These are phyloP conservation scores for Papilio xuthus DNA, from an alignment of 1,140 invertebrate species.

Conservation along the genomic window DNA sequence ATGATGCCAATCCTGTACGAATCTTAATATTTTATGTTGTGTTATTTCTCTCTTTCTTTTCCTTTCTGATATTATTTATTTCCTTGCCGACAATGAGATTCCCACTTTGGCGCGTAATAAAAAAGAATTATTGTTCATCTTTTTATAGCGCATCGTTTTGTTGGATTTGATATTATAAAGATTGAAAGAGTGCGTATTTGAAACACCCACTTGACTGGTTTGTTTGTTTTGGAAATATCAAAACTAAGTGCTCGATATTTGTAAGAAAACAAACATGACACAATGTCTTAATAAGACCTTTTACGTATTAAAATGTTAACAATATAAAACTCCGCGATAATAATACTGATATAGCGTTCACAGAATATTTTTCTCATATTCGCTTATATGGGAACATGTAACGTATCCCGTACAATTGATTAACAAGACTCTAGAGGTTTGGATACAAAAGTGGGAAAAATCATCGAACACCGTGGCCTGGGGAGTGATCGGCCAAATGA, in stretches of 20 bases:
- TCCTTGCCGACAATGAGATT: conserved; percentile 79
- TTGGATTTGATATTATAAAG: conserved; percentile 67
- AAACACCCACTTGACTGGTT: conserved; percentile 34
- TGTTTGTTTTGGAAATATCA: background rate
- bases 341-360: background rate
- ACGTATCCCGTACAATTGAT: conserved; percentile 63
- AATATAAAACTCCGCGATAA: background rate
- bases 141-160: conserved; percentile 76
- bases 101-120: conserved; percentile 80
- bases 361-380: background rate
- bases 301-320: background rate
- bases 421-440: conserved; percentile 68
- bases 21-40: conserved; percentile 82
- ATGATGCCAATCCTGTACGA: conserved; percentile 79
- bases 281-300: background rate
- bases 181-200: conserved; percentile 67
- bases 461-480: conserved; percentile 62
- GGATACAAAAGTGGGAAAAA: conserved; percentile 72
- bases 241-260: background rate
- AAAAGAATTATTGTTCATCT: conserved; percentile 81
- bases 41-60: conserved; percentile 79
- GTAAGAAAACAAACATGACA: background rate
- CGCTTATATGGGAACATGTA: conserved; percentile 16
- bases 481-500: conserved; percentile 81
- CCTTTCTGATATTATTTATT: conserved; percentile 80